Percentiles rank a stretch among this genome's conserved stretches.
Evolutionary conservation across 2,888 invertebrate genomes (phyloP).

Genomic region (Rhamnusium bicolor): DNA sequence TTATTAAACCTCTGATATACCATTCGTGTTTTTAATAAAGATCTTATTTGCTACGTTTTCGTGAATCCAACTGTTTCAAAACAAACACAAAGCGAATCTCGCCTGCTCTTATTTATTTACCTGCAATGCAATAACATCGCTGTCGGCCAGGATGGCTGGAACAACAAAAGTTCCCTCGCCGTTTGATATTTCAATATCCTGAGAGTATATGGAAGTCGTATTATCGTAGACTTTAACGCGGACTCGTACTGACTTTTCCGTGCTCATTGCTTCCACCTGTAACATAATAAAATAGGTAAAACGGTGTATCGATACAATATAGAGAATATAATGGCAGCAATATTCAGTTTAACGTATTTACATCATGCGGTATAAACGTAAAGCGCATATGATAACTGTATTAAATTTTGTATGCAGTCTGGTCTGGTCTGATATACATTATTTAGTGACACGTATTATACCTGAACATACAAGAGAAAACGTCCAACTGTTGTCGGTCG

Average conservation of each 20-base stretch:
- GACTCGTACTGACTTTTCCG: slow-evolving; percentile 78
- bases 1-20: not conserved
- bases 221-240: slow-evolving; percentile 80
- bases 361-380: slow-evolving; percentile 11
- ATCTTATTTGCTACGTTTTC: not conserved
- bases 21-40: slow-evolving; percentile 3
- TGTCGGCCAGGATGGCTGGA: slow-evolving; percentile 79
- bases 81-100: slow-evolving; percentile 13
- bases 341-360: slow-evolving; percentile 17
- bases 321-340: not conserved
- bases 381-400: slow-evolving; percentile 19
- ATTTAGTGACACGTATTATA: not conserved
- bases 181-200: slow-evolving; percentile 80
- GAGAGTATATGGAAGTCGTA: slow-evolving; percentile 80
- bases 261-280: slow-evolving; percentile 81
- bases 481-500: too few relatives aligned
- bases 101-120: slow-evolving; percentile 65
- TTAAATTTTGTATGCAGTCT: slow-evolving; percentile 11
- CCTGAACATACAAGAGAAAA: too few relatives aligned
- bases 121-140: slow-evolving; percentile 78
- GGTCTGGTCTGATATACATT: slow-evolving; percentile 9
- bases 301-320: slow-evolving; percentile 12
- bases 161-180: slow-evolving; percentile 80
- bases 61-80: slow-evolving; percentile 18
- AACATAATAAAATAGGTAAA: slow-evolving; percentile 46